These are phyloP conservation scores for Watsonalla binaria DNA, from an alignment of 2,888 invertebrate genomes.

Conservation along the genomic window DNA sequence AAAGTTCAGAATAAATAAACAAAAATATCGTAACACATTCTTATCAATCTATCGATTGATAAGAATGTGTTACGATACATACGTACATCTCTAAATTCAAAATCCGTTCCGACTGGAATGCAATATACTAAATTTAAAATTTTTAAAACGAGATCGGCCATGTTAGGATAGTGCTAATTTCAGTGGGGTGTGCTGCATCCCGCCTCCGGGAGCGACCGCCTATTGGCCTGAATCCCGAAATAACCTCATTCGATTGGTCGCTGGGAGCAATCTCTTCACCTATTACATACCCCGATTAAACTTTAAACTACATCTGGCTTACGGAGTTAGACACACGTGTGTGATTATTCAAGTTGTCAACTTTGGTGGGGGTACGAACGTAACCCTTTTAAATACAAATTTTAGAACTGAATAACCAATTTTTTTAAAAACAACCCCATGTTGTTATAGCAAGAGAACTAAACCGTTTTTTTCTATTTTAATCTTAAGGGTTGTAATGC, in stretches of 20 bases:
- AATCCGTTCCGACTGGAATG: slow-evolving; percentile 2
- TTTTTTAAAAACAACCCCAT: too few relatives aligned
- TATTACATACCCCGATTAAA: slow-evolving; percentile 46
- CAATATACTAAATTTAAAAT: slow-evolving; percentile 2
- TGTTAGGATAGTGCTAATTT: slow-evolving; percentile 37
- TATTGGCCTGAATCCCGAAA: slow-evolving; percentile 53
- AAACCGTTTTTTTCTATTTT: too few relatives aligned
- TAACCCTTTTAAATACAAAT: neutral
- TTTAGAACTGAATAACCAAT: neutral
- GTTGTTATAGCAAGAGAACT: too few relatives aligned
- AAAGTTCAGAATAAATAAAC: too few relatives aligned
- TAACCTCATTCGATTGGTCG: slow-evolving; percentile 62
- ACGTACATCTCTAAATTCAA: neutral
- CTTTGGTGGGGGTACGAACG: neutral
- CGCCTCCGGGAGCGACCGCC: slow-evolving; percentile 56
- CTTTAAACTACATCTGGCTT: slow-evolving; percentile 6
- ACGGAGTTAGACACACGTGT: neutral
- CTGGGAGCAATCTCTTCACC: slow-evolving; percentile 49
- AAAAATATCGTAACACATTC: too few relatives aligned
- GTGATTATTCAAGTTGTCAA: neutral
- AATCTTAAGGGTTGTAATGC: too few relatives aligned
- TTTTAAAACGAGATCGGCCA: slow-evolving; percentile 27
- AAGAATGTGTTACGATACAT: too few relatives aligned
- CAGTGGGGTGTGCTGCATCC: slow-evolving; percentile 38
- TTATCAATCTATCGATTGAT: too few relatives aligned